Base-by-base conservation (phyloP, 1,140 invertebrate species). In the Mesaphorura yosii region DNA sequence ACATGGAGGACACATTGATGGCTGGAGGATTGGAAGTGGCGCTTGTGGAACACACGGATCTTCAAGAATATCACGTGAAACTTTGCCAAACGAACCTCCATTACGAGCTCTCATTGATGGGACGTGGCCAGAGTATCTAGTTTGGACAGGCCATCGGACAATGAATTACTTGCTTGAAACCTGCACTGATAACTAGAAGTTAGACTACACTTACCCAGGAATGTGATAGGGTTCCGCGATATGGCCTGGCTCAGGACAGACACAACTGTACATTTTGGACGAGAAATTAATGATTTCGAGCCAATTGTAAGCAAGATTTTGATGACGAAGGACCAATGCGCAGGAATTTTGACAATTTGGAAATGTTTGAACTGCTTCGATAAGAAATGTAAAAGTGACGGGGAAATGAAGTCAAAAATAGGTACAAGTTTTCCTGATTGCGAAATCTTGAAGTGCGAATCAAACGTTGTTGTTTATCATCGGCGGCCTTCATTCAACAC, bases 31-130 rank as follows among this genome's bases (percentile, higher is more conserved):
- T 27, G 60, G 60, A 44, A 29, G 22, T 7, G 60, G 60, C 20
- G 57, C 60, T 37, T 58, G 60, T 39, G 60, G 40, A 10, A 54
- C 51, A 25, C 60, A 62, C 10, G 60, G 60, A 48, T 62, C 60
- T 37, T 56, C 51, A 7, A 62, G 27, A 15, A 41, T 38, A 20
- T 58, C 60, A 14, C 47, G 29, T 4, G 31, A 38, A 12, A 58
- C 15, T 20, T 48, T 22, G 2, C 59, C 59, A 39, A 55, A 53
- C n/a, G 48, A 51, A 15, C 49, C 56, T 17, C 60, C 60, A 31
- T 29, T 45, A 19, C 60, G 27, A 12, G 53, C 49, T 26, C 50
- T 29, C 46, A 51, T 46, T 10, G 60, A 51, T 22, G 60, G 52
- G 15, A 62, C 28, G 23, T 61, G 59, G 3, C 59, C 59, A 27